These are phyloP conservation scores for Hyles lineata DNA, from an alignment of 2,888 invertebrate genomes.

Conservation along the genomic window DNA sequence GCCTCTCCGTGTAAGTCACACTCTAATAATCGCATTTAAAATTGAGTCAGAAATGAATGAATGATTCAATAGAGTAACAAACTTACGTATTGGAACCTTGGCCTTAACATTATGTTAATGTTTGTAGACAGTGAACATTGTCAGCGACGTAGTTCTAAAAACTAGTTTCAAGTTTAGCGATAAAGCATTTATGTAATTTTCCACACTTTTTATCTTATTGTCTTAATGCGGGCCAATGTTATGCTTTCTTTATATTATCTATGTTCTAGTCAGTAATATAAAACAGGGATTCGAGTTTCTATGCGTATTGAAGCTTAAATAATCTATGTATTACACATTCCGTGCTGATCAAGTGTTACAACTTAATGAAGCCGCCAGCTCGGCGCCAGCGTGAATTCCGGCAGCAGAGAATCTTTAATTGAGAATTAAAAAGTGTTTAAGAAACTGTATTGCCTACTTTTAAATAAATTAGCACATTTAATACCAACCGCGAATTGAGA, in stretches of 20 bases:
- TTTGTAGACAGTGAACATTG: conserved; percentile 41
- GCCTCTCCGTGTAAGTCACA: conserved; percentile 10
- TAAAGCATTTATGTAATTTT: conserved; percentile 27
- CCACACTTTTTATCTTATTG: neutral
- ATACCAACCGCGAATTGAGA: neutral
- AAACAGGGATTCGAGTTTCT: too few relatives aligned
- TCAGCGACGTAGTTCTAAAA: conserved; percentile 33
- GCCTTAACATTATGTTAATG: conserved; percentile 76
- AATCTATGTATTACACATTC: conserved; percentile 6
- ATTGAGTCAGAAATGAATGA: conserved; percentile 40
- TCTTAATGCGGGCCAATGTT: neutral
- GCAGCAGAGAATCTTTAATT: conserved; percentile 19
- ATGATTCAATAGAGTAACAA: conserved; percentile 49
- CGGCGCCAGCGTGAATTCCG: conserved; percentile 23
- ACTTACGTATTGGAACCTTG: conserved; percentile 59
- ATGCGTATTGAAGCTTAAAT: neutral
- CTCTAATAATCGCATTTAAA: conserved; percentile 12
- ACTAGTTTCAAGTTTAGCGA: conserved; percentile 31
- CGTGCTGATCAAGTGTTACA: conserved; percentile 25
- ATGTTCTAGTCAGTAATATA: neutral
- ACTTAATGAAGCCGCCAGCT: conserved; percentile 28
- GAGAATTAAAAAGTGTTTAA: conserved; percentile 2
- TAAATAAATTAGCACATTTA: neutral
- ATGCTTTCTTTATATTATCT: neutral
- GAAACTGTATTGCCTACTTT: neutral